phyloP scores from a whole-genome alignment of 2,113 vertebrate species.

The Percopsis transmontana region DNA sequence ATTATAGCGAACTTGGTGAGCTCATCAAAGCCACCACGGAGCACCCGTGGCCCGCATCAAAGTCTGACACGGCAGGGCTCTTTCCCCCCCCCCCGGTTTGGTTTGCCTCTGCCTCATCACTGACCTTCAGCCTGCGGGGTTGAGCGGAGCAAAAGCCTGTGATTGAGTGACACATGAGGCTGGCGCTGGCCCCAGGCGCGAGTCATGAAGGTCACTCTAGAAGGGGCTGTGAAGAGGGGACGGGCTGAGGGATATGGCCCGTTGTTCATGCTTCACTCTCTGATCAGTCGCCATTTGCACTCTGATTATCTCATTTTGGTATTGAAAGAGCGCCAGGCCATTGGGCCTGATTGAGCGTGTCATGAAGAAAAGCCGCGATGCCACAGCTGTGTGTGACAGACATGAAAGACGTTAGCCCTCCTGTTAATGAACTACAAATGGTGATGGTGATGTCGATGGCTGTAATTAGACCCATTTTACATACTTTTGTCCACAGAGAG shows the following conservation, averaged over 20 bases:
- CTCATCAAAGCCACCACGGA: conserved; percentile 18
- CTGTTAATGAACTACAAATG: conserved; percentile 62
- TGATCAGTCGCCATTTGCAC: conserved; percentile 48
- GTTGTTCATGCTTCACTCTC: conserved; percentile 48
- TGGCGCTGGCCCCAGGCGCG: conserved; percentile 12
- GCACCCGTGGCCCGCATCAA: conserved; percentile 13
- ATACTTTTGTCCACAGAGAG: conserved; percentile 42
- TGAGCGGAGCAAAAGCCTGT: conserved; percentile 14
- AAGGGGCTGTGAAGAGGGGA: conserved; percentile 13
- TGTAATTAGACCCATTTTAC: conserved; percentile 53
- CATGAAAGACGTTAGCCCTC: conserved; percentile 47
- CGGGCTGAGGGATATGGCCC: not conserved
- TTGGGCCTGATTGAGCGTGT: conserved; percentile 20
- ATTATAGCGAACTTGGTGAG: conserved; percentile 31
- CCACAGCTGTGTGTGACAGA: conserved; percentile 44
- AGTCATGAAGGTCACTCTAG: conserved; percentile 32
- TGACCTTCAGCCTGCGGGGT: conserved; percentile 36
- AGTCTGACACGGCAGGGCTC: conserved; percentile 8
- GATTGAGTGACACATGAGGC: conserved; percentile 13
- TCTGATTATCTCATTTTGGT: conserved; percentile 43
- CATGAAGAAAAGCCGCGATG: conserved; percentile 22
- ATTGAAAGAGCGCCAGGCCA: conserved; percentile 19
- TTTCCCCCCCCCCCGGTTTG: not conserved
- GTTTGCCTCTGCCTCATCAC: conserved; percentile 29
- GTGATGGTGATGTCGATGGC: conserved; percentile 47